A percentile compares a stretch with the other conserved stretches of the same genome.
Evolutionary conservation across 2,888 invertebrate genomes (phyloP).

Genomic region (Sturmia bella): DNA sequence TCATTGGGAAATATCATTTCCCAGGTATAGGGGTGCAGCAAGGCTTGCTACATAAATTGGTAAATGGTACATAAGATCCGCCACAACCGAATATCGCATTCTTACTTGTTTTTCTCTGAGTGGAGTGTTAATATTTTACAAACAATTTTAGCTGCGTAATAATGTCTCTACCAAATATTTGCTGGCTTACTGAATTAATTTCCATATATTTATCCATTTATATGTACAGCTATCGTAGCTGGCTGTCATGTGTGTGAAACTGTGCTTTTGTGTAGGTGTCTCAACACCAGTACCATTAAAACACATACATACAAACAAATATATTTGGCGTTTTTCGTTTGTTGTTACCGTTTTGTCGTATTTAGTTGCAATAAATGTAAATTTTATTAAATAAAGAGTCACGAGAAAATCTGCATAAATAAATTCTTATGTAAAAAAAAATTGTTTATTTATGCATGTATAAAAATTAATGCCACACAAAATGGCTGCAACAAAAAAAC

Average conservation of each 20-base stretch:
- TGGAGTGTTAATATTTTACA: neutral
- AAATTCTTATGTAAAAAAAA: conserved; percentile 27
- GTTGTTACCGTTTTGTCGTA: conserved; percentile 19
- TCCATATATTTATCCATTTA: conserved; percentile 5
- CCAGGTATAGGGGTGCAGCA: too few relatives aligned
- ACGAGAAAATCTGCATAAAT: conserved; percentile 57
- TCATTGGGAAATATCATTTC: too few relatives aligned
- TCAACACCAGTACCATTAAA: conserved; percentile 3
- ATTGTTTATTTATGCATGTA: conserved; percentile 28
- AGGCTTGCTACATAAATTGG: too few relatives aligned
- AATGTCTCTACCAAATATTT: neutral
- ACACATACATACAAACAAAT: neutral
- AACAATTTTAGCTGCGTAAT: neutral
- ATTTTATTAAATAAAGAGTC: conserved; percentile 61
- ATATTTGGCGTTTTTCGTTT: conserved; percentile 8
- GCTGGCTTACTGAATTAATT: conserved; percentile 37
- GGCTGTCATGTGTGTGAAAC: neutral
- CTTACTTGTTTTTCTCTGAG: too few relatives aligned
- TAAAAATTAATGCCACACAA: conserved; percentile 14
- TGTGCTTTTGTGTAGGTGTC: conserved; percentile 20
- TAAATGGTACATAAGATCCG: too few relatives aligned
- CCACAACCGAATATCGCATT: too few relatives aligned
- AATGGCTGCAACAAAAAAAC: neutral
- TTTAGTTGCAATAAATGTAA: conserved; percentile 53
- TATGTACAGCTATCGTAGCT: too few relatives aligned